Evolutionary conservation across 2,113 vertebrate genomes (phyloP).

Genomic region (Laterallus jamaicensis): DNA sequence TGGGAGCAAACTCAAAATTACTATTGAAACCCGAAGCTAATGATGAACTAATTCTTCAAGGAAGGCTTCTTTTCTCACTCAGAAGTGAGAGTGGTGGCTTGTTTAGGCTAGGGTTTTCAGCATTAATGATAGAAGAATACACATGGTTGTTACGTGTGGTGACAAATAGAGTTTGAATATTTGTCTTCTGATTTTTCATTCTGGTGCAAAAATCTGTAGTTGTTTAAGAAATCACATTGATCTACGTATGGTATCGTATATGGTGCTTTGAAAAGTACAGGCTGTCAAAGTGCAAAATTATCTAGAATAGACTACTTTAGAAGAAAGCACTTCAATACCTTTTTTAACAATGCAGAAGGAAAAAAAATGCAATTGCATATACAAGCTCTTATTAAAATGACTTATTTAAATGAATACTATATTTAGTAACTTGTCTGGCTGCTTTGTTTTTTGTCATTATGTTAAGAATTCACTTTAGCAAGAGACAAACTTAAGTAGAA

Average conservation of each 20-base stretch:
- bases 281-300: background rate
- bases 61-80: background rate
- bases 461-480: constrained; percentile 69
- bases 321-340: background rate
- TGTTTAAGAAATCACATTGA: background rate
- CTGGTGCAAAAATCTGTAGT: background rate
- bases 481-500: constrained; percentile 70
- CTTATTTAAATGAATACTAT: constrained; percentile 48
- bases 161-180: background rate
- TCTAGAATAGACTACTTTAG: background rate
- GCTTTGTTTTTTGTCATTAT: constrained; percentile 49
- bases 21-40: background rate
- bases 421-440: constrained; percentile 46
- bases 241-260: background rate
- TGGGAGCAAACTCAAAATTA: background rate
- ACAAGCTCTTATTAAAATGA: constrained; percentile 25
- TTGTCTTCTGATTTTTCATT: background rate
- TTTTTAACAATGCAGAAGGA: background rate
- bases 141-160: background rate
- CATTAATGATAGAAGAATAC: background rate
- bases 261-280: background rate
- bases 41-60: background rate
- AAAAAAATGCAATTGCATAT: background rate
- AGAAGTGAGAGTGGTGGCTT: background rate
- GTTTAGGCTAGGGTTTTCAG: background rate